A percentile compares a stretch with the other conserved stretches of the same genome.
Conservation (phyloP, 2,888 invertebrate species). For the Oasisia sp. region DNA sequence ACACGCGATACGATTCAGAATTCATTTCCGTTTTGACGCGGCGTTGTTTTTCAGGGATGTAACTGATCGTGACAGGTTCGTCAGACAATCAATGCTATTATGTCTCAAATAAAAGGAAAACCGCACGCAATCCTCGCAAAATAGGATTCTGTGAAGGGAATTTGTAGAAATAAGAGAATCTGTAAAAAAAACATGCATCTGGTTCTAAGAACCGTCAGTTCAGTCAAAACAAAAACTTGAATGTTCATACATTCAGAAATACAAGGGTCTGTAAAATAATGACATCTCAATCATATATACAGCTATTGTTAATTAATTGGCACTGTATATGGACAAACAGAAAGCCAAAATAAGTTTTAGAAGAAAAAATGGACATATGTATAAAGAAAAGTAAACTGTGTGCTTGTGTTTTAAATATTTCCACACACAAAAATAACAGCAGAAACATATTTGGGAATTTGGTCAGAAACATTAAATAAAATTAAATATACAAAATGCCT, state of each 20-base stretch:
- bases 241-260: background rate
- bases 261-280: background rate
- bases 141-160: background rate
- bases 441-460: background rate
- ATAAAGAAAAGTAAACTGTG: background rate
- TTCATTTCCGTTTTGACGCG: background rate
- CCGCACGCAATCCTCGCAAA: background rate
- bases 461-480: background rate
- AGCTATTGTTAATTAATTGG: no score
- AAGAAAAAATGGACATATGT: background rate
- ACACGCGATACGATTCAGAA: conserved; percentile 17
- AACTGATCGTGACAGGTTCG: background rate
- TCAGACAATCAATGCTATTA: background rate
- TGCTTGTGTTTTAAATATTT: background rate
- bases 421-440: background rate
- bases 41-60: no score
- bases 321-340: background rate
- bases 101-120: background rate
- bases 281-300: no score
- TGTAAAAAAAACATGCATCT: background rate
- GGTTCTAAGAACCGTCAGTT: background rate
- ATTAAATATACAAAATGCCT: no score
- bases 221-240: background rate
- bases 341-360: background rate
- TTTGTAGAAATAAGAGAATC: background rate